Percentiles rank a stretch among this genome's conserved stretches.
Conservation (phyloP, 2,888 invertebrate genomes). For the Danaus chrysippus region DNA sequence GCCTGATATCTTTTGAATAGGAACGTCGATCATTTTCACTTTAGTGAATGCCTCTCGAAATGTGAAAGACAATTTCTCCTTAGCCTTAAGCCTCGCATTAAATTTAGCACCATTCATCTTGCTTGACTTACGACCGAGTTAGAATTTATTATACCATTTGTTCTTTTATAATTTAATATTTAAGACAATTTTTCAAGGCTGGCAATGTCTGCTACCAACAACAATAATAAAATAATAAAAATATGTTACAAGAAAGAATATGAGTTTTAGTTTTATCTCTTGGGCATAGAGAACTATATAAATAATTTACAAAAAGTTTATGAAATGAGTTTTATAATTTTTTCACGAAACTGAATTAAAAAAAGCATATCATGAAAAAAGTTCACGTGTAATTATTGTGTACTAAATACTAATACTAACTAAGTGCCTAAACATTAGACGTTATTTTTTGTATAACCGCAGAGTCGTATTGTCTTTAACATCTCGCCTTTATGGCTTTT, state of each 20-base stretch:
- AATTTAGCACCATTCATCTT: slow-evolving; percentile 33
- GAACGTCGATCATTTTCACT: slow-evolving; percentile 37
- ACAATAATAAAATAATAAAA: background rate
- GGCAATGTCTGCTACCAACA: slow-evolving; percentile 1
- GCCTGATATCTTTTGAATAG: slow-evolving; percentile 30
- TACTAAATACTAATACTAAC: too few species aligned
- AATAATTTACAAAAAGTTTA: too few species aligned
- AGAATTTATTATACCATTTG: slow-evolving; percentile 27
- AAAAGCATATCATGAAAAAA: too few species aligned
- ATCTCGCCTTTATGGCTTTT: too few species aligned
- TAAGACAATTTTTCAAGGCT: background rate
- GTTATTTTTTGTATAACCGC: too few species aligned
- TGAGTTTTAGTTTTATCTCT: too few species aligned
- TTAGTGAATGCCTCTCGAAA: slow-evolving; percentile 31
- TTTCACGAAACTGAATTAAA: too few species aligned
- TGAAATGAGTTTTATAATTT: too few species aligned
- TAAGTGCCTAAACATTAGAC: too few species aligned
- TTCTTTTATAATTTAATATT: slow-evolving; percentile 14
- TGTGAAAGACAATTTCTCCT: slow-evolving; percentile 33
- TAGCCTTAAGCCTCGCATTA: slow-evolving; percentile 28
- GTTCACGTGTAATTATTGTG: too few species aligned
- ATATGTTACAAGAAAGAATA: background rate
- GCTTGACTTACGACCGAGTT: slow-evolving; percentile 31
- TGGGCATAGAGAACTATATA: too few species aligned
- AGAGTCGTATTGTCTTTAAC: too few species aligned